A percentile compares a stretch with the other conserved stretches of the same genome.
Evolutionary conservation across 2,888 invertebrate genomes (phyloP).

Genomic region (Glyphotaelius pellucidus): DNA sequence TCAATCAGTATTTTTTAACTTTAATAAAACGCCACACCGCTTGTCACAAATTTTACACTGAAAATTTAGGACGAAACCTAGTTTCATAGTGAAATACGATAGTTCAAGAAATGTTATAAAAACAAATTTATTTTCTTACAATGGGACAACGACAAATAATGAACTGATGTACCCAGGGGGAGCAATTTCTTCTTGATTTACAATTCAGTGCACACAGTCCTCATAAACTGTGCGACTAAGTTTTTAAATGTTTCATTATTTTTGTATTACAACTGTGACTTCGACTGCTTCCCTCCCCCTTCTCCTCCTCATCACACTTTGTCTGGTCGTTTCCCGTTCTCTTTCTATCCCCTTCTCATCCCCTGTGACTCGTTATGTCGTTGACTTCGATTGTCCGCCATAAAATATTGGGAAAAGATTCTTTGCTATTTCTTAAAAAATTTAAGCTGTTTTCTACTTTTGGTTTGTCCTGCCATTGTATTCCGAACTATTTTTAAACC

Average conservation of each 20-base stretch:
- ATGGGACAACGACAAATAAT: background rate
- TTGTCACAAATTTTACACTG: too few relatives aligned
- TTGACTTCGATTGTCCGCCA: constrained; percentile 21
- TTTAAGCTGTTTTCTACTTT: background rate
- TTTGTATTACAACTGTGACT: constrained; percentile 24
- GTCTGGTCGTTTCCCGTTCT: background rate
- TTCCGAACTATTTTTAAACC: background rate
- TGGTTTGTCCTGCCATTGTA: background rate
- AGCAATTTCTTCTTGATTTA: background rate
- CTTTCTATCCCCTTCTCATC: background rate
- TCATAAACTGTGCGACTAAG: constrained; percentile 36
- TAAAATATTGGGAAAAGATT: background rate
- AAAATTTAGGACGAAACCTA: too few relatives aligned
- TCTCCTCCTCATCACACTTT: background rate
- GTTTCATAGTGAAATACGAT: too few relatives aligned
- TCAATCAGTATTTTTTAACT: too few relatives aligned
- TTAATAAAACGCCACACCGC: too few relatives aligned
- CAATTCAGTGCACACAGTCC: constrained; percentile 19
- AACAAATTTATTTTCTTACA: background rate
- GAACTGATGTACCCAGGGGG: background rate
- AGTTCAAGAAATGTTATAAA: background rate
- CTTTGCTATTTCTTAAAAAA: background rate
- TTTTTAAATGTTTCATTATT: constrained; percentile 43
- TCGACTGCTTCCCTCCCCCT: background rate
- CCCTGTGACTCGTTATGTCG: constrained; percentile 20